phyloP scores from a whole-genome alignment of 2,888 invertebrate genomes.

The Malacosoma neustria region DNA sequence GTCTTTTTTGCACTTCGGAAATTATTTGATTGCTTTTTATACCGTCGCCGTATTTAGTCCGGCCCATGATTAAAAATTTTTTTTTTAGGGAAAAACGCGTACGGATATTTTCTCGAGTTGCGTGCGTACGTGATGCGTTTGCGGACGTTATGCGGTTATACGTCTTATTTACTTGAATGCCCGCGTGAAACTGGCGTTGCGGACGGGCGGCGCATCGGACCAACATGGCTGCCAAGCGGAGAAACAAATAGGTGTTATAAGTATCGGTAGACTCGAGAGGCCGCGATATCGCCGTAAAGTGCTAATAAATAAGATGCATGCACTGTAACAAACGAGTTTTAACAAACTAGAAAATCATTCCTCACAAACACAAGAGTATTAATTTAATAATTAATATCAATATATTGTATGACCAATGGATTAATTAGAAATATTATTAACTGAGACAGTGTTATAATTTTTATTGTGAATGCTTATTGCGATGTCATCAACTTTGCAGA shows the following conservation, averaged over 20 bases:
- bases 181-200: conserved; percentile 64
- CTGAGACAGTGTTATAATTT: neutral
- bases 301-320: conserved; percentile 59
- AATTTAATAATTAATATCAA: too few relatives aligned
- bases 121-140: conserved; percentile 22
- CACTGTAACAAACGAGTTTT: conserved; percentile 1
- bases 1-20: conserved; percentile 54
- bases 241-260: conserved; percentile 36
- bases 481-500: neutral
- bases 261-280: conserved; percentile 22
- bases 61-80: conserved; percentile 39
- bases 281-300: conserved; percentile 52
- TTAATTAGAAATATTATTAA: neutral
- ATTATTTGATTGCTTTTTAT: conserved; percentile 58
- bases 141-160: conserved; percentile 23
- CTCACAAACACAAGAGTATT: neutral
- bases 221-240: conserved; percentile 54
- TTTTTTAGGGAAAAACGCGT: conserved; percentile 21
- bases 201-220: conserved; percentile 36
- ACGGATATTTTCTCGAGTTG: conserved; percentile 26
- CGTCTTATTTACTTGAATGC: conserved; percentile 32
- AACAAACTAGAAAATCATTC: neutral
- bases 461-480: neutral
- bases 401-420: neutral
- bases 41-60: conserved; percentile 54